These are phyloP conservation scores for Drosophila yooni DNA, from an alignment of 2,888 invertebrate species.

Conservation along the genomic window DNA sequence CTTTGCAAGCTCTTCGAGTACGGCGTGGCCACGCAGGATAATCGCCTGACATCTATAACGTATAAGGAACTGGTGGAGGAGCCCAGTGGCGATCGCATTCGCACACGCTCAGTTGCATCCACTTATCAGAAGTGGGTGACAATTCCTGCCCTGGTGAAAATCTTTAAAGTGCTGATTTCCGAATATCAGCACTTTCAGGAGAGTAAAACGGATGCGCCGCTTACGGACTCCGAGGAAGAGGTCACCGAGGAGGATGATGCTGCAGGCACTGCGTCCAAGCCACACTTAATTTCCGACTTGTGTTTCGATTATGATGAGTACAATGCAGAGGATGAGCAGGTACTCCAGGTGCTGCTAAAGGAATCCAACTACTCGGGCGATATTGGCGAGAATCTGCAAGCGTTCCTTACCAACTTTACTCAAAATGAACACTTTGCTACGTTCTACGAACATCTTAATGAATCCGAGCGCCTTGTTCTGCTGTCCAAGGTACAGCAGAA, in stretches of 20 bases:
- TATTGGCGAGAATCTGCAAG: constrained; percentile 88
- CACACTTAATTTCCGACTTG: constrained; percentile 81
- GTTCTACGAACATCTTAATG: constrained; percentile 88
- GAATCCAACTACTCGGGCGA: constrained; percentile 87
- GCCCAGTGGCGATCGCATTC: constrained; percentile 77
- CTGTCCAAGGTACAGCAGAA: constrained; percentile 74
- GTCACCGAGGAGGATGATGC: constrained; percentile 67
- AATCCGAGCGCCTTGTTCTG: constrained; percentile 84
- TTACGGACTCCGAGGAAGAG: constrained; percentile 71
- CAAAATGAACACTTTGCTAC: constrained; percentile 88
- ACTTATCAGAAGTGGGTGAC: constrained; percentile 86
- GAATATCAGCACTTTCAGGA: constrained; percentile 88
- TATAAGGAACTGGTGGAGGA: constrained; percentile 81
- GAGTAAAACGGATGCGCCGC: constrained; percentile 80
- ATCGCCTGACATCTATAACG: constrained; percentile 83
- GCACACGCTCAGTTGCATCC: constrained; percentile 85
- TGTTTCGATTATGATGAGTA: constrained; percentile 82
- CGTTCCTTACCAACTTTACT: constrained; percentile 88
- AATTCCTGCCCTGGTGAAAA: constrained; percentile 89
- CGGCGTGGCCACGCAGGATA: constrained; percentile 88
- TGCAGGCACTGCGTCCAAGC: constrained; percentile 68
- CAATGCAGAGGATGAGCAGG: constrained; percentile 85
- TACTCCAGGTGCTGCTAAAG: constrained; percentile 87
- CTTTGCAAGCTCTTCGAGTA: constrained; percentile 89
- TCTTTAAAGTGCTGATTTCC: constrained; percentile 89